Conservation (phyloP, 64 coral and sea anemone genomes). For the Exaiptasia diaphana region DNA sequence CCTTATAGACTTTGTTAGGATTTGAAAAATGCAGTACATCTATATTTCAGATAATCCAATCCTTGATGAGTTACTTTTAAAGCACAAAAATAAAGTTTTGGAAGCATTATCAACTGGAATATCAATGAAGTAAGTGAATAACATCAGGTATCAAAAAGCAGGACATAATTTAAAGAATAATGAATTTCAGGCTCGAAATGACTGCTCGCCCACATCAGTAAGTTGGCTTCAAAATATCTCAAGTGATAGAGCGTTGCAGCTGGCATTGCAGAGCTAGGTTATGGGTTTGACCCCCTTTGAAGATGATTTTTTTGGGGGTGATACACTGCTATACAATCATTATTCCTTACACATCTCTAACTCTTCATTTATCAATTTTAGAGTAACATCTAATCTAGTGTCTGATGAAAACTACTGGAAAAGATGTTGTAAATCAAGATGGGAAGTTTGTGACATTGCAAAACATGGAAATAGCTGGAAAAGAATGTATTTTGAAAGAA, state of each 20-base stretch:
- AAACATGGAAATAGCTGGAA: conserved; percentile 94
- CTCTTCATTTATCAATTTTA: conserved; percentile 33
- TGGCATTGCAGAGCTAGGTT: no score
- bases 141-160: not conserved
- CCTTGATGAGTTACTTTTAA: conserved; percentile 86
- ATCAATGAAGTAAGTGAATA: conserved; percentile 91
- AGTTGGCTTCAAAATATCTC: no score
- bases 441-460: conserved; percentile 94
- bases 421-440: conserved; percentile 91
- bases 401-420: conserved; percentile 98
- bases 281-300: no score
- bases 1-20: no score
- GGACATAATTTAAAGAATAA: no score
- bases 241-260: no score
- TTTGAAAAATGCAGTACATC: no score
- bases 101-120: conserved; percentile 86
- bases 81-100: conserved; percentile 95
- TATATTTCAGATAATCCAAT: conserved; percentile 76
- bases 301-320: no score
- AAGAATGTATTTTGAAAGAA: conserved; percentile 99
- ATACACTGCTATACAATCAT: no score
- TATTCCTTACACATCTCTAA: no score
- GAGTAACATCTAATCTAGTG: conserved; percentile 87
- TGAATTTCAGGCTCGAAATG: no score
- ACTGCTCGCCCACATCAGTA: no score